Conservation (phyloP, 2,888 invertebrate species). For the Epinotia bilunana region DNA sequence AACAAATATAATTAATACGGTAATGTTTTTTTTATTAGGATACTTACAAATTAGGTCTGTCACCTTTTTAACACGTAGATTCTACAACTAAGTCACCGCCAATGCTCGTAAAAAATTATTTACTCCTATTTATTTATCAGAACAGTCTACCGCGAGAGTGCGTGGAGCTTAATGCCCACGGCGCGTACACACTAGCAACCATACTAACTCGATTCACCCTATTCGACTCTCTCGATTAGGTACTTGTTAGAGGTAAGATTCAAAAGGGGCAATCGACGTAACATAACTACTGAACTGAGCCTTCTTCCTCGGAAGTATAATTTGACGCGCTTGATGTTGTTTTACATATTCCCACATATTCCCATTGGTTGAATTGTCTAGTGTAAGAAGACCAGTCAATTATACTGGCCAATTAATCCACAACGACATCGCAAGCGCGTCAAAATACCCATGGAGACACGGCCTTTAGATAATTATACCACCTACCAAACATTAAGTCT, state of each 20-base stretch:
- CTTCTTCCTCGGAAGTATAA: neutral
- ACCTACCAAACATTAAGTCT: neutral
- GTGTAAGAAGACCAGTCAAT: too few species aligned
- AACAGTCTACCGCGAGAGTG: slow-evolving; percentile 31
- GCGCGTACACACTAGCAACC: slow-evolving; percentile 18
- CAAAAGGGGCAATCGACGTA: neutral
- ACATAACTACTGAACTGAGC: slow-evolving; percentile 7
- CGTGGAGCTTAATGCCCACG: slow-evolving; percentile 11
- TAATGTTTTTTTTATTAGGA: slow-evolving; percentile 83
- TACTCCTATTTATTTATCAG: slow-evolving; percentile 48
- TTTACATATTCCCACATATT: too few species aligned
- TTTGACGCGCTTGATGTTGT: too few species aligned
- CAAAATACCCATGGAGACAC: too few species aligned
- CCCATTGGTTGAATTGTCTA: too few species aligned
- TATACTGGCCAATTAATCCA: too few species aligned
- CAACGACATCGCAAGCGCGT: too few species aligned
- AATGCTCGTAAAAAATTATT: slow-evolving; percentile 75
- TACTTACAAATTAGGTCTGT: slow-evolving; percentile 76
- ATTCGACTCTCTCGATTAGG: neutral
- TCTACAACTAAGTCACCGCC: slow-evolving; percentile 69
- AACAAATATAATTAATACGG: slow-evolving; percentile 62
- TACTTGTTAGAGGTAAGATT: slow-evolving; percentile 8
- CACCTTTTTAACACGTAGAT: slow-evolving; percentile 70
- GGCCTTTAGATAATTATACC: neutral
- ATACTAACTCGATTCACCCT: slow-evolving; percentile 14